Base-by-base conservation (phyloP, 2,113 vertebrate species). In the Saccopteryx bilineata region DNA sequence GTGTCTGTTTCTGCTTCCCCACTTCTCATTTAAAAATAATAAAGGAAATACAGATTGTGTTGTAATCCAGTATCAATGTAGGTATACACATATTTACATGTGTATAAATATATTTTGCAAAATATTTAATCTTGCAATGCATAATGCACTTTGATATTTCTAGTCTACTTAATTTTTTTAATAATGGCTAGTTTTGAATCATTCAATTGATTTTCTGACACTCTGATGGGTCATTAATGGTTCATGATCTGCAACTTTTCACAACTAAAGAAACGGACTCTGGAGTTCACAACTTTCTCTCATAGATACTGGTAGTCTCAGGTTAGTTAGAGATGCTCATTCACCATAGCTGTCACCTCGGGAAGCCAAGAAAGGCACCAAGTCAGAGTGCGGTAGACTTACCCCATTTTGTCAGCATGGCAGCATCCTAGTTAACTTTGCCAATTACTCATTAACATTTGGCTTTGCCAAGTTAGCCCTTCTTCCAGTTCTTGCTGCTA, bases 381-480 rank as follows among this genome's bases (percentile, higher is more conserved):
- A 75, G n/a, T 91, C 63, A 79, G 26, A 31, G 7, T 82, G 58
- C 54, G 52, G 21, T 28, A 9, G 33, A 81, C 39, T 78, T 65
- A 80, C 11, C 24, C 56, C 33, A 46, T 84, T 95, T 95, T 84
- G 68, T 74, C 33, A 50, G 48, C 33, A 95, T 10, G 84, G 76
- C 54, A 26, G 50, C 33, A 33, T 95, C 61, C 68, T 90, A 76
- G 92, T 92, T 91, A 96, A 97, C 75, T 94, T 87, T 91, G 66
- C 50, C 96, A 97, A 93, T 94, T 87, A 87, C 66, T 96, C 92
- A 94, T 96, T 96, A 95, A 96, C 95, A 94, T 33, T 94, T 95
- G 92, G 90, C 76, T 93, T 90, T 85, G 50, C 61, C 90, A 93
- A 91, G 80, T 96, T 46, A 86, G 66, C 60, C 46, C 63, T 88